Evolutionary conservation across 2,113 vertebrate species (phyloP).

Genomic region (Tor tambroides): DNA sequence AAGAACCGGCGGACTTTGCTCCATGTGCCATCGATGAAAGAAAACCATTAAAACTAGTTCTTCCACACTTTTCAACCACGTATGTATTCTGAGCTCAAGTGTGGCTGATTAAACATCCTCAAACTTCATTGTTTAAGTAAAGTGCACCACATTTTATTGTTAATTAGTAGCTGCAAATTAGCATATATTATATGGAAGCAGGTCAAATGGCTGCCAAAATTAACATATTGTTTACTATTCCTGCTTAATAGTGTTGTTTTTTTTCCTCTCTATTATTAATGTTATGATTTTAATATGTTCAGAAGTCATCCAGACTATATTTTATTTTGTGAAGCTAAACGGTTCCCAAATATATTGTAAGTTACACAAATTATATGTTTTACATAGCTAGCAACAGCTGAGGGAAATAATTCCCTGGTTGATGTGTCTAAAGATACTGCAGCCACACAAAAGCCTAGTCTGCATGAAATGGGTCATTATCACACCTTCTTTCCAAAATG

Average conservation of each 20-base stretch:
- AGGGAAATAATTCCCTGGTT: constrained; percentile 7
- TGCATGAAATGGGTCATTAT: constrained; percentile 23
- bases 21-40: background rate
- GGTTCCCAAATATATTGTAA: background rate
- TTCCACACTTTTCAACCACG: constrained; percentile 8
- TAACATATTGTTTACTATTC: constrained; percentile 13
- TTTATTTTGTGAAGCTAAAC: background rate
- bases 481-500: constrained; percentile 5
- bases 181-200: constrained; percentile 31
- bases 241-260: too few relatives aligned
- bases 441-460: background rate
- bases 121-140: background rate
- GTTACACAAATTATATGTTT: background rate
- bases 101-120: background rate
- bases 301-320: background rate
- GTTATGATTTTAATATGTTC: background rate
- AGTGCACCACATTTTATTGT: background rate
- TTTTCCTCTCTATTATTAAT: background rate
- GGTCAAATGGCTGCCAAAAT: constrained; percentile 22
- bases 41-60: constrained; percentile 12
- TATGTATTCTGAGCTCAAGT: background rate
- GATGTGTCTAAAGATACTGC: constrained; percentile 14
- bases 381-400: background rate
- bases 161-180: constrained; percentile 24
- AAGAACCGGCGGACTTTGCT: constrained; percentile 25